Conservation (phyloP, 2,888 invertebrate genomes). For the Alloscopus bannaensis region DNA sequence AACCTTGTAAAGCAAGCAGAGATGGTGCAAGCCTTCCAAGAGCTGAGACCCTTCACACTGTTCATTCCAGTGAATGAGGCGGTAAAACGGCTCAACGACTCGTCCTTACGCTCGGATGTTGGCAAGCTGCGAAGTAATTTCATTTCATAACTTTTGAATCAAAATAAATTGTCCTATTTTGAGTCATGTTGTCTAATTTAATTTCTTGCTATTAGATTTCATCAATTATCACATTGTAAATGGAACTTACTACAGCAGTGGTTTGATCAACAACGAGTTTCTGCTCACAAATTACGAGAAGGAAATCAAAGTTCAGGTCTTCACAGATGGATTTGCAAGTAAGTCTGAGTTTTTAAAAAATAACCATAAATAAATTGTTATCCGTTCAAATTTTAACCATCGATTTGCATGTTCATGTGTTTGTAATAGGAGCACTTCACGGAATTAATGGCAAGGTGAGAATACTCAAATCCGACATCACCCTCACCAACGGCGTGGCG, state of each 20-base stretch:
- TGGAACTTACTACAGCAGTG: slow-evolving; percentile 75
- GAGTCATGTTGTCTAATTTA: neutral
- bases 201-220: slow-evolving; percentile 63
- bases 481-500: slow-evolving; percentile 75
- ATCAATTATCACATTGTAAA: slow-evolving; percentile 75
- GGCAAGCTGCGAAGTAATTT: slow-evolving; percentile 67
- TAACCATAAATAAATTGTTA: slow-evolving; percentile 7
- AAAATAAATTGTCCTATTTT: slow-evolving; percentile 5
- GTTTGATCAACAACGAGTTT: slow-evolving; percentile 74
- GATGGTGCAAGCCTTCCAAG: slow-evolving; percentile 59
- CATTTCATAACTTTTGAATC: neutral
- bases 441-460: slow-evolving; percentile 72
- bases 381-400: neutral
- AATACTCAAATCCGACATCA: slow-evolving; percentile 74
- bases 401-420: neutral
- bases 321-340: slow-evolving; percentile 74
- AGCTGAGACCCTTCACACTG: slow-evolving; percentile 65
- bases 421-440: slow-evolving; percentile 70
- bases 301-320: slow-evolving; percentile 74
- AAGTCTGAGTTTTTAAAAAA: slow-evolving; percentile 65
- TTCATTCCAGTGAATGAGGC: slow-evolving; percentile 70
- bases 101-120: slow-evolving; percentile 45
- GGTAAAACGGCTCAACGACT: slow-evolving; percentile 56
- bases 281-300: slow-evolving; percentile 74
- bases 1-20: slow-evolving; percentile 60